phyloP scores from a whole-genome alignment of 2,113 vertebrate genomes.

The Hydrochoerus hydrochaeris region DNA sequence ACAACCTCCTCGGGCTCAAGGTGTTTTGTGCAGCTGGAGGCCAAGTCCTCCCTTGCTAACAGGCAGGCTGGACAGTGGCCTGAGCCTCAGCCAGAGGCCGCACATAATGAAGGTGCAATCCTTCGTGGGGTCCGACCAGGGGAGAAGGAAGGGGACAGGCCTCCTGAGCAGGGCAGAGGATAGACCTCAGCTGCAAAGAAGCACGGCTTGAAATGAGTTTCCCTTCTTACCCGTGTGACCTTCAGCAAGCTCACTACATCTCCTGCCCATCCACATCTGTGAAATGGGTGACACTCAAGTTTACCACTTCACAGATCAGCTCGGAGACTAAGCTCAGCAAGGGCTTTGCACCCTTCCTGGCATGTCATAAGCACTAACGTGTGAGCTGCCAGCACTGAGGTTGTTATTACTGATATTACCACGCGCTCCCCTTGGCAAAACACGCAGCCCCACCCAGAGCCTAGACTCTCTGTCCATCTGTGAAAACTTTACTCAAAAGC shows the following conservation, averaged over 20 bases:
- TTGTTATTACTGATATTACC: not conserved
- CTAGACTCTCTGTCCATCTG: not conserved
- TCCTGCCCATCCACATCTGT: not conserved
- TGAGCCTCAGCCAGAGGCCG: accelerated
- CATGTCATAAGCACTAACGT: not conserved
- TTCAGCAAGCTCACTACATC: too few species aligned
- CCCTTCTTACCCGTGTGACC: not conserved
- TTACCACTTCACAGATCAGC: not conserved
- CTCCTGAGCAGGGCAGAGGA: too few species aligned
- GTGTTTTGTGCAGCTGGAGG: not conserved
- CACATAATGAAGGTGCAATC: not conserved
- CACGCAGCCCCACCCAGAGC: not conserved
- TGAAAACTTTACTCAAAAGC: not conserved
- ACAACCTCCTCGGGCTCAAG: not conserved
- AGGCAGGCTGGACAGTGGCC: not conserved
- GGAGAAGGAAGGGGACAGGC: too few species aligned
- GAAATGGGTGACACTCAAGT: not conserved
- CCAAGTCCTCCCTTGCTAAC: not conserved
- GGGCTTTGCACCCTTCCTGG: not conserved
- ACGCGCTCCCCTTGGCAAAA: too few species aligned
- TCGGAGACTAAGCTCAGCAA: not conserved
- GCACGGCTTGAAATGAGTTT: not conserved
- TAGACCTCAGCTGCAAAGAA: not conserved
- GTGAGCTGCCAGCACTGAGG: not conserved
- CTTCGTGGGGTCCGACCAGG: not conserved